phyloP scores from a whole-genome alignment of 2,113 vertebrate species.

The Poeciliopsis occidentalis region DNA sequence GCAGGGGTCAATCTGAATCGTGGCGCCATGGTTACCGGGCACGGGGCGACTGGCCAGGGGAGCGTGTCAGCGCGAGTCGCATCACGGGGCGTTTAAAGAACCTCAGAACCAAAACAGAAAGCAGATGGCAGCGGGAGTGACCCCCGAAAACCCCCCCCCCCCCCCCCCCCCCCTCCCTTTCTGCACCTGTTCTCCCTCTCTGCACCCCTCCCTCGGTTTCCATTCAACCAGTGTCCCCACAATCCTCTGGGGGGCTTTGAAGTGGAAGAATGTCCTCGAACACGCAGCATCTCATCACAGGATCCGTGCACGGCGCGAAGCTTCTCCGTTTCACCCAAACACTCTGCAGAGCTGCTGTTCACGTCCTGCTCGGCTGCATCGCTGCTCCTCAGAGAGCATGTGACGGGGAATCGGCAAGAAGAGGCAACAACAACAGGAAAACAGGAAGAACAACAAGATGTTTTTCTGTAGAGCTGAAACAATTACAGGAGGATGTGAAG shows the following conservation, averaged over 20 bases:
- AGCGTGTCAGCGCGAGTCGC: constrained; percentile 70
- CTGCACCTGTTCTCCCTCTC: constrained; percentile 79
- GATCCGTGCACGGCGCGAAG: constrained; percentile 41
- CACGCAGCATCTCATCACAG: constrained; percentile 59
- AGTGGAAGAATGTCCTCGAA: constrained; percentile 77
- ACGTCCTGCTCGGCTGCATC: constrained; percentile 22
- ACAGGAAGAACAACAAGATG: constrained; percentile 38
- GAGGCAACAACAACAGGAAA: not conserved
- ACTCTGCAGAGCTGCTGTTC: constrained; percentile 45
- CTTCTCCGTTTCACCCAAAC: constrained; percentile 31
- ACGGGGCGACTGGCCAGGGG: constrained; percentile 49
- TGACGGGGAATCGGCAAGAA: constrained; percentile 37
- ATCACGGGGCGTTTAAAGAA: constrained; percentile 76
- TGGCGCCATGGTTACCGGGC: constrained; percentile 77
- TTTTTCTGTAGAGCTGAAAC: not conserved
- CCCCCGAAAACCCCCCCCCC: constrained; percentile 31
- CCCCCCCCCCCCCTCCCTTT: not conserved
- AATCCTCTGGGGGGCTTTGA: constrained; percentile 71
- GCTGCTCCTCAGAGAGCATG: constrained; percentile 28
- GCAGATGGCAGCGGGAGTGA: constrained; percentile 80
- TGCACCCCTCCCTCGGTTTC: constrained; percentile 52
- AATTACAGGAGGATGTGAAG: not conserved
- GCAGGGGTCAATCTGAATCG: constrained; percentile 74
- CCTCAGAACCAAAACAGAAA: constrained; percentile 69
- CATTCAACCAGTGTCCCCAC: constrained; percentile 77